Evolutionary conservation across 1,140 invertebrate species (phyloP).

Genomic region (Drepana arcuata): DNA sequence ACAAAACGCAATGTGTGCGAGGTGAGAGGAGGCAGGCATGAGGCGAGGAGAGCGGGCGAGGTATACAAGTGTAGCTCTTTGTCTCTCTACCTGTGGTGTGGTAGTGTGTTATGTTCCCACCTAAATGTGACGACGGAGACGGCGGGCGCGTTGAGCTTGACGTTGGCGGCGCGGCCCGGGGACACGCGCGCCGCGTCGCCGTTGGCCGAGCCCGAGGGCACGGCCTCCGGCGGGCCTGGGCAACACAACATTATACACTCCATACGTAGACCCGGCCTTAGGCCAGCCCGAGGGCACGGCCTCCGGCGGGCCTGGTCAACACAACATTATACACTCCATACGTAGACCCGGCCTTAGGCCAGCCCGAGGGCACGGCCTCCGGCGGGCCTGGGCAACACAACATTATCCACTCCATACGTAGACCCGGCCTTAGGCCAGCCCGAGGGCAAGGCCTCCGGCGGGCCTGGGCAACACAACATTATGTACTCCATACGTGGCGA

Average conservation of each 20-base stretch:
- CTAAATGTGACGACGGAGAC: conserved; percentile 90
- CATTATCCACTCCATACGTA: too few relatives aligned
- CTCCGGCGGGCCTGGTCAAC: conserved; percentile 27
- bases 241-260: too few relatives aligned
- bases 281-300: conserved; percentile 13
- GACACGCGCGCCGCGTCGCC: conserved; percentile 32
- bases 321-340: too few relatives aligned
- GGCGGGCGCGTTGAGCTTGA: conserved; percentile 79
- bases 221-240: conserved; percentile 26
- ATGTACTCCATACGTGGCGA: too few relatives aligned
- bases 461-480: too few relatives aligned
- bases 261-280: too few relatives aligned
- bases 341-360: too few relatives aligned
- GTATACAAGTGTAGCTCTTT: conserved; percentile 42
- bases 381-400: too few relatives aligned
- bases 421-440: too few relatives aligned
- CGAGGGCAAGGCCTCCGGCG: too few relatives aligned
- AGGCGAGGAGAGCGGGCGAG: conserved; percentile 12
- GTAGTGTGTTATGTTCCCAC: conserved; percentile 78
- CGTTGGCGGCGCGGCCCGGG: conserved; percentile 67
- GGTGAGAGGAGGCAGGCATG: conserved; percentile 4
- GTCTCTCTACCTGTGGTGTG: conserved; percentile 76
- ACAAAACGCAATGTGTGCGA: too few relatives aligned
- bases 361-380: too few relatives aligned
- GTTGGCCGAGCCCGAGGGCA: conserved; percentile 23